These are phyloP conservation scores for Mycetomoellerius zeteki DNA, from an alignment of 1,140 invertebrate species.

Conservation along the genomic window DNA sequence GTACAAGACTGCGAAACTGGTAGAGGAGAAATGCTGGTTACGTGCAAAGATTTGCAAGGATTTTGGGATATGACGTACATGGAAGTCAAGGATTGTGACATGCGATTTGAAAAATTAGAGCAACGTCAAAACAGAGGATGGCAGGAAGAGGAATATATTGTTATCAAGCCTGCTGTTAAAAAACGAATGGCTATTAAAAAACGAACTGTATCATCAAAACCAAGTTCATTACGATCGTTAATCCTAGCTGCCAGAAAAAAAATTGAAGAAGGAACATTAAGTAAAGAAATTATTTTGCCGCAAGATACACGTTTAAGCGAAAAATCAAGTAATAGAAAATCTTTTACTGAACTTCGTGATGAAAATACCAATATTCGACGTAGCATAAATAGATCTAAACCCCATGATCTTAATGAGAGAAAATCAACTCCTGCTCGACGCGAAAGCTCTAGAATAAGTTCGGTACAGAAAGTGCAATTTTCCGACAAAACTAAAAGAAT, in stretches of 20 bases:
- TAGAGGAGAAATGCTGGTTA: constrained; percentile 88
- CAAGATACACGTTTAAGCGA: constrained; percentile 6
- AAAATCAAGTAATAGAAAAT: constrained; percentile 4
- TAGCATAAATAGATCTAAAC: constrained; percentile 31
- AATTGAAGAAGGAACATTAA: not conserved
- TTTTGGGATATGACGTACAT: constrained; percentile 93
- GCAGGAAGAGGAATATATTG: constrained; percentile 83
- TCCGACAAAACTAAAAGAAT: constrained; percentile 55
- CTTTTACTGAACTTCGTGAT: not conserved
- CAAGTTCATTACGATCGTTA: constrained; percentile 77
- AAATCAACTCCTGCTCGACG: not conserved
- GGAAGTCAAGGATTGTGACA: constrained; percentile 88
- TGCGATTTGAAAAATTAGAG: constrained; percentile 87
- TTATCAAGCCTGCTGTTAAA: constrained; percentile 86
- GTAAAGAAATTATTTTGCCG: not conserved
- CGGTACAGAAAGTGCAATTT: constrained; percentile 66
- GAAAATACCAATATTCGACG: not conserved
- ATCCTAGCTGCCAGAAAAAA: constrained; percentile 80
- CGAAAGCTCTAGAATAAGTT: constrained; percentile 3
- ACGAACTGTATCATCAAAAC: constrained; percentile 57
- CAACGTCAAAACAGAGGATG: constrained; percentile 87
- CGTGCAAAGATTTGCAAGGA: constrained; percentile 90
- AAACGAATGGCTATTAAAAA: constrained; percentile 65
- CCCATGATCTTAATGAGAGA: not conserved
- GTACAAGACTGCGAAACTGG: constrained; percentile 89